Evolutionary conservation across 64 coral and sea anemone species (phyloP).

Genomic region (Montipora cactus): DNA sequence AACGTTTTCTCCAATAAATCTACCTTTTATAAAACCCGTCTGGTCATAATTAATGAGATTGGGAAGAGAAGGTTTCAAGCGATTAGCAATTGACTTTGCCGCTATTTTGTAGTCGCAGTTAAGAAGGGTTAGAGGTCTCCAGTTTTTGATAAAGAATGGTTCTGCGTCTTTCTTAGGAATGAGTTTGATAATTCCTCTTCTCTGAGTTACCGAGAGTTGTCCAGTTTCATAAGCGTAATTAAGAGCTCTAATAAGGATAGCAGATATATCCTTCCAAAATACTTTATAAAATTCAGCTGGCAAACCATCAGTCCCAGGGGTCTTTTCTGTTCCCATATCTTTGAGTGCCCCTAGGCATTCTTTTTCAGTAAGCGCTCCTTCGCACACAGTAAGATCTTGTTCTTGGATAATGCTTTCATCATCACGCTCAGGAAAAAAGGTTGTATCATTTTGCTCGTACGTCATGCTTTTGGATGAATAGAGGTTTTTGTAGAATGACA

Average conservation of each 20-base stretch:
- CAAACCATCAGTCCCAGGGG: neutral
- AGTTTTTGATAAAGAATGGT: neutral
- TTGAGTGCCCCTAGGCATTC: neutral
- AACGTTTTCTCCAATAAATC: constrained; percentile 27
- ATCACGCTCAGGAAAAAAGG: neutral
- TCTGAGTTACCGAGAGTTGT: neutral
- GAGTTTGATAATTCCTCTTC: neutral
- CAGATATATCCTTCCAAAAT: neutral
- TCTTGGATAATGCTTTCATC: neutral
- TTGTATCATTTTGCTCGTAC: neutral
- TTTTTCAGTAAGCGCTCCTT: neutral
- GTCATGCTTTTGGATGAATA: neutral
- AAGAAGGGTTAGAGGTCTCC: constrained; percentile 14
- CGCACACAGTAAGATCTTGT: neutral
- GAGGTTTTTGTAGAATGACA: neutral
- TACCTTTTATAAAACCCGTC: neutral
- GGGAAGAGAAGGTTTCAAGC: constrained; percentile 14
- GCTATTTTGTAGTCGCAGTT: constrained; percentile 35
- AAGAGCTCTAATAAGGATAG: neutral
- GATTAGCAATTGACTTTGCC: constrained; percentile 3
- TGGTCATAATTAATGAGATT: neutral
- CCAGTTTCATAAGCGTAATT: neutral
- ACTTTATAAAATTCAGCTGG: constrained; percentile 1
- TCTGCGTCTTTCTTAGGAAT: neutral
- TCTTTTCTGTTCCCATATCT: neutral